phyloP scores from a whole-genome alignment of 1,140 invertebrate genomes.

The Pachypeltis micranthus region DNA sequence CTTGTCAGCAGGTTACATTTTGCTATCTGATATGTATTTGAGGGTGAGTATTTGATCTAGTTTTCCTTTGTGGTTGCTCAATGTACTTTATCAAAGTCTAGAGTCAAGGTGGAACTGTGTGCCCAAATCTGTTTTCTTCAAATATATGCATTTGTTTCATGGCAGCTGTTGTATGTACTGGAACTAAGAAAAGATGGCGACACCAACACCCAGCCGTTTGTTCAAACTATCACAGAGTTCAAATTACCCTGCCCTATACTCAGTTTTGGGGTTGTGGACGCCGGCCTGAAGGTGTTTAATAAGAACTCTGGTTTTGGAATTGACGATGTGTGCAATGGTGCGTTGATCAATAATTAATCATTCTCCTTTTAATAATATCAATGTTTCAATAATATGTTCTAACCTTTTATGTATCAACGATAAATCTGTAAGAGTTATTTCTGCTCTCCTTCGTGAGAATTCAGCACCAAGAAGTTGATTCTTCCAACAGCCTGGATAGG shows the following conservation, averaged over 20 bases:
- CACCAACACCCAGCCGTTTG: constrained; percentile 40
- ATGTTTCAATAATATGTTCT: no score
- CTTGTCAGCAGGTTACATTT: constrained; percentile 64
- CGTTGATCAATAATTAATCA: neutral
- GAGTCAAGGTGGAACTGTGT: neutral
- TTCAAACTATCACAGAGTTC: constrained; percentile 68
- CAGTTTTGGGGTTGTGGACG: constrained; percentile 74
- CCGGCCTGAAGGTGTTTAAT: constrained; percentile 41
- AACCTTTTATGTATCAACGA: no score
- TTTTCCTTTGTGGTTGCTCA: no score
- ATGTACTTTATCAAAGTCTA: constrained; percentile 4
- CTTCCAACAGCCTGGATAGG: no score
- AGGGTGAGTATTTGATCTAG: constrained; percentile 34
- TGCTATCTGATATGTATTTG: constrained; percentile 72
- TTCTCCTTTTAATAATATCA: no score
- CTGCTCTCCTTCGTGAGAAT: no score
- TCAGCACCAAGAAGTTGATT: no score
- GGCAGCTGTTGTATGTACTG: constrained; percentile 60
- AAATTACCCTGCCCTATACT: constrained; percentile 67
- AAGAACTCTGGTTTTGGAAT: constrained; percentile 15
- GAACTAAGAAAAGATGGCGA: constrained; percentile 48
- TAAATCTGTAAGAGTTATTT: no score
- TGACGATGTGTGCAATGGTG: constrained; percentile 23
- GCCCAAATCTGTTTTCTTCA: no score
- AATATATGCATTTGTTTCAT: no score